Conservation (phyloP, 2,888 invertebrate genomes). For the Tanypteryx hageni region DNA sequence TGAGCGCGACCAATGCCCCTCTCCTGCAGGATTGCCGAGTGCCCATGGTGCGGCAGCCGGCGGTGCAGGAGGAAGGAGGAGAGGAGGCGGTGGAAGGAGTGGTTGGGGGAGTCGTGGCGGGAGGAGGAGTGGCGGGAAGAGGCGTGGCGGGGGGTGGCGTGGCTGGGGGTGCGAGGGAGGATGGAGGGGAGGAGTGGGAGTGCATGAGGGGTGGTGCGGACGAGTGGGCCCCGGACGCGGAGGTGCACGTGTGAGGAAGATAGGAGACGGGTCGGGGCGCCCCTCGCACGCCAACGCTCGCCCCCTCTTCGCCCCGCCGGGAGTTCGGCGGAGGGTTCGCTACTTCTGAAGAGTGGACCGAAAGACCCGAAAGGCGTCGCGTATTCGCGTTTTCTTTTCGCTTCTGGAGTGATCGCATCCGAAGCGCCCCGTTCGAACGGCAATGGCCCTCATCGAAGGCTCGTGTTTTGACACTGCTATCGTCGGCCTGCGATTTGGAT, state of each 20-base stretch:
- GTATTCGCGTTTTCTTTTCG: too few relatives aligned
- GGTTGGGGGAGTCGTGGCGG: neutral
- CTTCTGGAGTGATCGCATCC: neutral
- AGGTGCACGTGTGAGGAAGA: constrained; percentile 24
- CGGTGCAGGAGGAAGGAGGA: neutral
- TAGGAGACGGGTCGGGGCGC: too few relatives aligned
- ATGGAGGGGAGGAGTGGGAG: neutral
- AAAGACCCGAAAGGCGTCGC: neutral
- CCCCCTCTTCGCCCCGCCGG: too few relatives aligned
- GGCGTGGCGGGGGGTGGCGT: neutral
- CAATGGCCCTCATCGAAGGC: too few relatives aligned
- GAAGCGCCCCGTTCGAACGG: too few relatives aligned
- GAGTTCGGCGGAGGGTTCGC: neutral
- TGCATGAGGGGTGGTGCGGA: constrained; percentile 27
- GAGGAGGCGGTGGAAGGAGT: neutral
- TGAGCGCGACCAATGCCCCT: constrained; percentile 75
- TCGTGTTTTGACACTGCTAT: too few relatives aligned
- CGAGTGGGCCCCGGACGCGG: constrained; percentile 44
- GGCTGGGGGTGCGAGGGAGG: neutral
- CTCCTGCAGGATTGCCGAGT: constrained; percentile 19
- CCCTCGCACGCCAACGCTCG: neutral
- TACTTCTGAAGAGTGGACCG: neutral
- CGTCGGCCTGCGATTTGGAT: too few relatives aligned
- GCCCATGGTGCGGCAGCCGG: neutral
- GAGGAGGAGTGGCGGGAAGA: neutral